phyloP scores from a whole-genome alignment of 2,113 vertebrate species.

The Centropristis striata region DNA sequence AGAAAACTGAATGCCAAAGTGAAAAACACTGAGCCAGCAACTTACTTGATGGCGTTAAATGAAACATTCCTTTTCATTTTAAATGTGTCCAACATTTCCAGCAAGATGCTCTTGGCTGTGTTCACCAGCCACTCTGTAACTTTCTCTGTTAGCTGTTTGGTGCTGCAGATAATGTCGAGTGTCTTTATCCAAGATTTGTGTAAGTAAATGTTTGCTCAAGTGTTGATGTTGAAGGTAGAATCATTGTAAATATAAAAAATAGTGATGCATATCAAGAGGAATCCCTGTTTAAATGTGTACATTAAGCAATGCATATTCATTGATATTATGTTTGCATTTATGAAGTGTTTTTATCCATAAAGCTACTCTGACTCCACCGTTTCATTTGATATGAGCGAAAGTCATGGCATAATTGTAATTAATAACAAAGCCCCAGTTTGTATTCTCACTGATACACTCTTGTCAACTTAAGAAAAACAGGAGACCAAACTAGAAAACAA shows the following conservation, averaged over 20 bases:
- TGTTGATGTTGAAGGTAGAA: too few relatives aligned
- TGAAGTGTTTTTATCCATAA: neutral
- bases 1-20: too few relatives aligned
- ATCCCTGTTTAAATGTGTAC: neutral
- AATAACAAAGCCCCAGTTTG: neutral
- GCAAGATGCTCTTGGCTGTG: too few relatives aligned
- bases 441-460: neutral
- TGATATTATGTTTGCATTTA: neutral
- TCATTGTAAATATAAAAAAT: too few relatives aligned
- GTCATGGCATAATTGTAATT: neutral
- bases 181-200: too few relatives aligned
- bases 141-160: neutral
- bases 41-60: too few relatives aligned
- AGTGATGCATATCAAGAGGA: neutral
- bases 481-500: conserved; percentile 13
- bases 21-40: too few relatives aligned
- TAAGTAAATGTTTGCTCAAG: too few relatives aligned
- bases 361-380: neutral
- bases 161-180: neutral
- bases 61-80: too few relatives aligned
- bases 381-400: neutral
- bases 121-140: too few relatives aligned
- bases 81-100: too few relatives aligned
- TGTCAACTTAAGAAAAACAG: conserved; percentile 28
- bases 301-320: neutral